A percentile compares a stretch with the other conserved stretches of the same genome.
These are phyloP conservation scores for Channallabes apus DNA, from an alignment of 2,797 vertebrate species.

Conservation along the genomic window DNA sequence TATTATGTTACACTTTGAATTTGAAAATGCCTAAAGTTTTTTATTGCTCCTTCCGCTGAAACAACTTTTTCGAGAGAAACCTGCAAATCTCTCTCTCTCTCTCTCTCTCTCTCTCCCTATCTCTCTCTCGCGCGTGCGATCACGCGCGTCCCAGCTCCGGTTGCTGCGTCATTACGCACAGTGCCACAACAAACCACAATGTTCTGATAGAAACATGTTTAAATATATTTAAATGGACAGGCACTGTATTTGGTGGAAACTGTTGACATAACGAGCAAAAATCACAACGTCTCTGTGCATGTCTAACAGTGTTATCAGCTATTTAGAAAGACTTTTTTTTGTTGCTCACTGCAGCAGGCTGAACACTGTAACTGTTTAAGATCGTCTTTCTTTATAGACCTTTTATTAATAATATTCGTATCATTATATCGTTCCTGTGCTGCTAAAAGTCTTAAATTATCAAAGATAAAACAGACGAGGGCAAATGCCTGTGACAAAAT, in stretches of 20 bases:
- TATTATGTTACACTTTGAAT: background rate
- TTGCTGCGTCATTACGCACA: slow-evolving; percentile 34
- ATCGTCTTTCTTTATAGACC: background rate
- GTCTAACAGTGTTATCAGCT: background rate
- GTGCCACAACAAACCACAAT: background rate
- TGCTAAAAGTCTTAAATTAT: background rate
- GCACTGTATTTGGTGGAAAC: background rate
- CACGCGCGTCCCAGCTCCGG: background rate
- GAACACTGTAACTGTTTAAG: background rate
- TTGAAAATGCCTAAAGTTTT: background rate
- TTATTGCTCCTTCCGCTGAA: background rate
- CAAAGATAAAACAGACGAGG: no score
- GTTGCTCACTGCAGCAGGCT: background rate
- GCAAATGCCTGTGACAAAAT: background rate
- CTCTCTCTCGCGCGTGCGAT: background rate
- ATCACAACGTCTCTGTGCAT: background rate
- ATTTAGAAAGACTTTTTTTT: background rate
- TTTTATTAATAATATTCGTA: background rate
- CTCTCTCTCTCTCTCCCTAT: background rate
- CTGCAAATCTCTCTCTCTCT: slow-evolving; percentile 1
- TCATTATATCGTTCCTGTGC: background rate
- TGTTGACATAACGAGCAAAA: background rate
- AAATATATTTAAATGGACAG: background rate
- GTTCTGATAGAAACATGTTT: background rate
- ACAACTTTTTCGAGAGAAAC: slow-evolving; percentile 15